phyloP scores from a whole-genome alignment of 2,797 vertebrate species.

The Sebastes steindachneri region DNA sequence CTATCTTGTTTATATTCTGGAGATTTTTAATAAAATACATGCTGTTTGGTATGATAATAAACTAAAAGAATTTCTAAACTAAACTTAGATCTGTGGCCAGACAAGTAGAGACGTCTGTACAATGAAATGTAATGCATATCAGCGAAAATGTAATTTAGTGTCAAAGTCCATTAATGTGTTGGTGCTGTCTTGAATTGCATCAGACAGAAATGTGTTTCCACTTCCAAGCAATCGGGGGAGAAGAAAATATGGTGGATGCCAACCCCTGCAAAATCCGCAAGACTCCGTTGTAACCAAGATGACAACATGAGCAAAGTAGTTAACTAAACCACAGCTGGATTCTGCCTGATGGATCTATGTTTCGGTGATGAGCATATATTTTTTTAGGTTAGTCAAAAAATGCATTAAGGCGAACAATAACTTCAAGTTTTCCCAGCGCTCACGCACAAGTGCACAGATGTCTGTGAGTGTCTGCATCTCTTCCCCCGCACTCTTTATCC shows the following conservation, averaged over 20 bases:
- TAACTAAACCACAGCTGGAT: not conserved
- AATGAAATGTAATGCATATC: not conserved
- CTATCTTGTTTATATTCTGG: not conserved
- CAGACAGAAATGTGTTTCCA: not conserved
- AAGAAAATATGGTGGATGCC: not conserved
- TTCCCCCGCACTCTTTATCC: constrained; percentile 26
- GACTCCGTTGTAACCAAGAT: not conserved
- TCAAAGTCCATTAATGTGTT: not conserved
- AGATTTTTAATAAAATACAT: no score
- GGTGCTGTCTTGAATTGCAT: not conserved
- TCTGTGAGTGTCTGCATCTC: constrained; percentile 1
- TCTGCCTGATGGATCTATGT: not conserved
- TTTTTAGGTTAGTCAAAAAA: not conserved
- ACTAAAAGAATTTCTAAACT: no score
- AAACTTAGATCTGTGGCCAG: not conserved
- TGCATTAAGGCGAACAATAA: not conserved
- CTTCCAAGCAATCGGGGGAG: not conserved
- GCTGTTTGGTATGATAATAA: no score
- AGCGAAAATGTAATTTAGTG: not conserved
- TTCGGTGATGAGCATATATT: not conserved
- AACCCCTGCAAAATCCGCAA: not conserved
- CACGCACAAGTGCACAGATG: not conserved
- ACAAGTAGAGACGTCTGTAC: not conserved
- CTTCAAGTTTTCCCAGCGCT: not conserved
- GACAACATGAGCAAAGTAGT: not conserved